Base-by-base conservation (phyloP, 2,113 vertebrate genomes). In the Podiceps cristatus region DNA sequence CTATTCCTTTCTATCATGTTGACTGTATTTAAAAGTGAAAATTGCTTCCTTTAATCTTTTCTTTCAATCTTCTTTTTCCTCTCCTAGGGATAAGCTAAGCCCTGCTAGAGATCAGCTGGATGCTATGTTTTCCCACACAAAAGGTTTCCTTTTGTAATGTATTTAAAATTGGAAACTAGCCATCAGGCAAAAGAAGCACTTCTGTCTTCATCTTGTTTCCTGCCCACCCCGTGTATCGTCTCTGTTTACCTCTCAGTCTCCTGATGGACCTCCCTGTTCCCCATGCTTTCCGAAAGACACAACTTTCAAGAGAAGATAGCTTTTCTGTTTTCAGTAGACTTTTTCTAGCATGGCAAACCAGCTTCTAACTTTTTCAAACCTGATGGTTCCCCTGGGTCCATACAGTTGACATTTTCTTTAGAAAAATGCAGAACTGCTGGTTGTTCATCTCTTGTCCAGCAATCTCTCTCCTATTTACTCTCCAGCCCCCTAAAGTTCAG, bases 1-100 rank as follows among this genome's bases (percentile, higher is more conserved):
- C 45, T 95, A 23, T 84, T 88, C 63, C 56, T 86, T 94, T 87
- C 66, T 93, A 80, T 90, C 60, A 23, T 11, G 24, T 69, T 85
- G 83, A 74, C 63, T 64, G n/a, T 62, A 28, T 44, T 91, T 81
- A 86, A 74, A 90, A 88, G 28, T 82, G 33, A 58, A 86, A 93
- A 90, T 42, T 31, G 16, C 52, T 96, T 84, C 64, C n/a, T 90
- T 91, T 96, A 80, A 89, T 83, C 49, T 95, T 81, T 89, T 52
- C 35, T 44, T 87, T 81, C 87, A 47, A 47, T 90, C 62, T 89
- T 83, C 9, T 73, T 88, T 88, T 78, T 71, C 68, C 13, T 85
- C 18, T 85, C 25, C 23, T 53, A 49, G 45, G 40, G 49, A 83
- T 90, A 29, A 95, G 84, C 66, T 44, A 76, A 94, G 66, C 64